phyloP scores from a whole-genome alignment of 2,888 invertebrate genomes.

The Zaprionus bogoriensis region DNA sequence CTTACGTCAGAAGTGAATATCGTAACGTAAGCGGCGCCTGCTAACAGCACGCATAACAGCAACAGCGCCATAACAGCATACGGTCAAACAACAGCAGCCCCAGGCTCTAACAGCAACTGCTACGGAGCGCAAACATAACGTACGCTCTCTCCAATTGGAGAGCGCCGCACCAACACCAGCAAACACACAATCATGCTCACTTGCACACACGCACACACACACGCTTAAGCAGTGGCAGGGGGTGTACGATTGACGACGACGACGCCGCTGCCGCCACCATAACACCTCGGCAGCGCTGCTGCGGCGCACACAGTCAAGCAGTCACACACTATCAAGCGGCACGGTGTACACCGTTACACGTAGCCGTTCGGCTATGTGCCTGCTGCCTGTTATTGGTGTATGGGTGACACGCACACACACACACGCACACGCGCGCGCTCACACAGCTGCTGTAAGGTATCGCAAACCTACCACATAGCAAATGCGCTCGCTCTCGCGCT shows the following conservation, averaged over 20 bases:
- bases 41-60: too few species aligned
- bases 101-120: slow-evolving; percentile 40
- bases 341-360: slow-evolving; percentile 60
- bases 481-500: slow-evolving; percentile 32
- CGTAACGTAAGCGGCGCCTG: slow-evolving; percentile 50
- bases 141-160: slow-evolving; percentile 66
- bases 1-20: slow-evolving; percentile 32
- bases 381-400: slow-evolving; percentile 64
- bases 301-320: slow-evolving; percentile 38
- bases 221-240: slow-evolving; percentile 9
- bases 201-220: slow-evolving; percentile 1
- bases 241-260: slow-evolving; percentile 20
- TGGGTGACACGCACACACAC: slow-evolving; percentile 59
- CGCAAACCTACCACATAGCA: slow-evolving; percentile 35
- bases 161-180: slow-evolving; percentile 35
- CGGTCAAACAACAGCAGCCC: slow-evolving; percentile 28
- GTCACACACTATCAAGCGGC: slow-evolving; percentile 50
- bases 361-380: slow-evolving; percentile 43
- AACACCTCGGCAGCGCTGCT: slow-evolving; percentile 51
- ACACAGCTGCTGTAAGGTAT: background rate
- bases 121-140: slow-evolving; percentile 10
- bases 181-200: slow-evolving; percentile 1
- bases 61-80: slow-evolving; percentile 22
- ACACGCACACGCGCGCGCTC: slow-evolving; percentile 16
- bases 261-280: slow-evolving; percentile 19